Percentiles rank a stretch among this genome's conserved stretches.
Evolutionary conservation across 2,113 vertebrate genomes (phyloP).

Genomic region (Mesocricetus auratus): DNA sequence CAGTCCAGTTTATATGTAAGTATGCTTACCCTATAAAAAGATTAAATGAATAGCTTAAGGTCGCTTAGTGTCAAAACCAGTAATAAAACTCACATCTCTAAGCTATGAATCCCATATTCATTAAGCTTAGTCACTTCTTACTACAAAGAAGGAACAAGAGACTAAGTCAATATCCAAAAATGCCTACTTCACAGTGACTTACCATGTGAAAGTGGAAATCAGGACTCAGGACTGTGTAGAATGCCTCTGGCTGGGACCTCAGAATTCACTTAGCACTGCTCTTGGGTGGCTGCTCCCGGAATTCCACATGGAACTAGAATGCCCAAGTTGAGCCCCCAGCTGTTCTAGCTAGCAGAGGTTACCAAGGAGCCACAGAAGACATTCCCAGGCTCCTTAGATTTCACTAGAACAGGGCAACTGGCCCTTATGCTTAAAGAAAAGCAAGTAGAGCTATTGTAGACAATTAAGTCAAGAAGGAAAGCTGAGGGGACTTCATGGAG

Average conservation of each 20-base stretch:
- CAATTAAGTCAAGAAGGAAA: neutral
- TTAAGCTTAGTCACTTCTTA: constrained; percentile 42
- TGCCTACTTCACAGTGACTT: constrained; percentile 8
- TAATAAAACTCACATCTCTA: constrained; percentile 72
- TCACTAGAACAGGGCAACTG: neutral
- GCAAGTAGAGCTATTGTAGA: neutral
- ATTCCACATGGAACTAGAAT: neutral
- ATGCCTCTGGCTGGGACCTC: neutral
- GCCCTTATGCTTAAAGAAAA: neutral
- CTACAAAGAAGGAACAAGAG: constrained; percentile 44
- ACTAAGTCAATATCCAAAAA: constrained; percentile 42
- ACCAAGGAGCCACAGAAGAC: neutral
- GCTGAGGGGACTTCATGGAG: neutral
- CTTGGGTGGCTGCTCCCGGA: neutral
- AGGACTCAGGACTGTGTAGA: neutral
- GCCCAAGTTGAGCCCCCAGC: neutral
- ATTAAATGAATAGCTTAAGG: constrained; percentile 65
- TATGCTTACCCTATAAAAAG: constrained; percentile 61
- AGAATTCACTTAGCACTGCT: neutral
- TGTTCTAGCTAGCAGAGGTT: constrained; percentile 1
- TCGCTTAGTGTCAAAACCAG: constrained; percentile 63
- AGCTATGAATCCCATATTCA: constrained; percentile 46
- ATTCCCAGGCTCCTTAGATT: neutral
- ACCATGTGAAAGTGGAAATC: neutral
- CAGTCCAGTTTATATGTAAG: constrained; percentile 57